Conservation (phyloP, 2,113 vertebrate genomes). For the Pontoporia blainvillei region DNA sequence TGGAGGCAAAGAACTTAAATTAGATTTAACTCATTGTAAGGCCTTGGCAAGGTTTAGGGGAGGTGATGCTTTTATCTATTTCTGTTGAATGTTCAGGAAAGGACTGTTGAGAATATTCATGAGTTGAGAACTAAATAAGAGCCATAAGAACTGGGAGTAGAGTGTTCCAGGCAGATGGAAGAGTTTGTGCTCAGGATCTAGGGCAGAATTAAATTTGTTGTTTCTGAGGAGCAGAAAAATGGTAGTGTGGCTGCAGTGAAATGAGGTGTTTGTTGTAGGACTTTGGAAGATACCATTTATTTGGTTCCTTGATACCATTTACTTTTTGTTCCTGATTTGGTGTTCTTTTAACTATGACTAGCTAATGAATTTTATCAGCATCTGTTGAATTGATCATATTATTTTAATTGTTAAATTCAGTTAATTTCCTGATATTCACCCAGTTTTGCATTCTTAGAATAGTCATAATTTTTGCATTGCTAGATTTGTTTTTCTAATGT, state of each 20-base stretch:
- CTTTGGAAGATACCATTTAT: not conserved
- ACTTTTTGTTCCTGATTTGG: not conserved
- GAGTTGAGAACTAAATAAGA: not conserved
- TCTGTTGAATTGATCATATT: not conserved
- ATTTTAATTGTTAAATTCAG: not conserved
- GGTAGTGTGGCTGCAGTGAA: not conserved
- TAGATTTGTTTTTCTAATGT: not conserved
- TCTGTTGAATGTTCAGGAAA: not conserved
- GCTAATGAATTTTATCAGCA: not conserved
- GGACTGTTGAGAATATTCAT: not conserved
- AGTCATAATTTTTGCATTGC: not conserved
- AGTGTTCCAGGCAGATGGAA: not conserved
- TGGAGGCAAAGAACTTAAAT: not conserved
- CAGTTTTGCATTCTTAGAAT: not conserved
- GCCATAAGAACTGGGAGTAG: not conserved
- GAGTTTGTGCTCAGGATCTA: not conserved
- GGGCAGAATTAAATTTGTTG: not conserved
- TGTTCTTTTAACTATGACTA: not conserved
- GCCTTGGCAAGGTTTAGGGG: not conserved
- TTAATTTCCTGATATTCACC: not conserved
- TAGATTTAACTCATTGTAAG: not conserved
- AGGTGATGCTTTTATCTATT: not conserved
- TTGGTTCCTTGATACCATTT: not conserved
- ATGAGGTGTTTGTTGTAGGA: not conserved
- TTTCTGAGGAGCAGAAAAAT: not conserved